Base-by-base conservation (phyloP, 2,797 vertebrate genomes). In the Anguilla pacifica region DNA sequence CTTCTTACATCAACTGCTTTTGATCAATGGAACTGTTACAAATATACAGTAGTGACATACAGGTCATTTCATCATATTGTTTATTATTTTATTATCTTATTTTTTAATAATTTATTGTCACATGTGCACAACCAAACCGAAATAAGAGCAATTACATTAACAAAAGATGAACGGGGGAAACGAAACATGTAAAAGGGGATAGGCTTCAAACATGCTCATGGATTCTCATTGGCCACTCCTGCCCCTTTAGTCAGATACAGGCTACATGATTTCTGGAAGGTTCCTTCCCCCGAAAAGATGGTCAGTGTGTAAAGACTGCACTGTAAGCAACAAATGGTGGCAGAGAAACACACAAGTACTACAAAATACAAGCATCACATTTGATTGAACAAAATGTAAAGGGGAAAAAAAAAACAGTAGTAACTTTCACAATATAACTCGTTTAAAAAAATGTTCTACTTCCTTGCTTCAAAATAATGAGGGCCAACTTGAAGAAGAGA, bases 61-160 rank as follows among this genome's bases (percentile, higher is more conserved):
- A 55, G 53, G 53, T 31, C 2, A 55, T 57, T 84, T 55, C n/a
- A 31, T 57, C 83, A 84, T 22, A 28, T 57, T 10, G 53, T 82
- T 82, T 22, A 84, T 55, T 57, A 35, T 57, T 28, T 55, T 57
- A 13, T 59, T 84, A 31, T 6, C 13, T 83, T 3, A 17, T 59
- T 83, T 72, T 17, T 39, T 19, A 59, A 84, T 84, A 84, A 55
- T 31, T 84, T 84, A 55, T 55, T 84, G n/a, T 79, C 74, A 57
- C 13, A 59, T 84, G 46, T 82, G 79, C 79, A 51, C 79, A 82
- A 31, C 83, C 53, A 84, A 84, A 84, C 51, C 53, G n/a, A 57
- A 84, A 31, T n/a, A 28, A 55, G 28, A 55, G n/a, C 53, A 84
- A 59, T 35, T 84, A 84, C 53, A 84, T 17, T 15, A 57, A 84